Conservation (phyloP, 2,888 invertebrate species). For the Andrena fulva region DNA sequence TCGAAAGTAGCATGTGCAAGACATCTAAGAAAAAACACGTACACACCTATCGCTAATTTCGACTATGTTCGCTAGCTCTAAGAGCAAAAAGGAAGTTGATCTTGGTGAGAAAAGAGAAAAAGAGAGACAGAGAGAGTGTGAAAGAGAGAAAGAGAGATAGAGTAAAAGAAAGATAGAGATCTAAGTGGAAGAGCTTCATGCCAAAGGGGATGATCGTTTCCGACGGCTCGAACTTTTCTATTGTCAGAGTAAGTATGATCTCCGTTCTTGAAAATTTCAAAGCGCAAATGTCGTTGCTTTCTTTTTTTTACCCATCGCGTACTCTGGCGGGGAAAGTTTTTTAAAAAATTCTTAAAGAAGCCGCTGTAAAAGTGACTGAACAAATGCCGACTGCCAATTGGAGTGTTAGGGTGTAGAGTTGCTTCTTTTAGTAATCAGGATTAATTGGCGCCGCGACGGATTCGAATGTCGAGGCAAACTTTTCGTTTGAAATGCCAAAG, state of each 20-base stretch:
- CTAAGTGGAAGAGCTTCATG: slow-evolving; percentile 76
- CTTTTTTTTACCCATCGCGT: slow-evolving; percentile 9
- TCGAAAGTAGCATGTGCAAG: slow-evolving; percentile 82
- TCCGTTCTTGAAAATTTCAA: not conserved
- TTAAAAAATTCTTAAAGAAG: not conserved
- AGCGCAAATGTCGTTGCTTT: slow-evolving; percentile 1
- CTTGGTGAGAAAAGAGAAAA: slow-evolving; percentile 57
- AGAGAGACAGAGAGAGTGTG: slow-evolving; percentile 37
- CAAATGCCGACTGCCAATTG: not conserved
- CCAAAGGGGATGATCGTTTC: slow-evolving; percentile 68
- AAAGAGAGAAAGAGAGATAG: slow-evolving; percentile 30
- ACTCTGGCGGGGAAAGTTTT: not conserved
- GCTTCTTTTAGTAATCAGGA: not conserved
- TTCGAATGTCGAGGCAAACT: not conserved
- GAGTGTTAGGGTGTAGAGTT: not conserved
- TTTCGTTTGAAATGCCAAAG: not conserved
- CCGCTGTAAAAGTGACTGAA: not conserved
- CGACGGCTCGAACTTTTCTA: slow-evolving; percentile 32
- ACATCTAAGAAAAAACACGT: slow-evolving; percentile 83
- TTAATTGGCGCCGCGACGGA: not conserved
- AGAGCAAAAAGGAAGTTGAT: slow-evolving; percentile 71
- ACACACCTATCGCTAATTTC: slow-evolving; percentile 81
- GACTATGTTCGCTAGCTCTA: slow-evolving; percentile 77
- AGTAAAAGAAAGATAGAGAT: slow-evolving; percentile 45
- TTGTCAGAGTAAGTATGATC: slow-evolving; percentile 1